phyloP scores from a whole-genome alignment of 2,113 vertebrate species.

The Indicator maculatus region DNA sequence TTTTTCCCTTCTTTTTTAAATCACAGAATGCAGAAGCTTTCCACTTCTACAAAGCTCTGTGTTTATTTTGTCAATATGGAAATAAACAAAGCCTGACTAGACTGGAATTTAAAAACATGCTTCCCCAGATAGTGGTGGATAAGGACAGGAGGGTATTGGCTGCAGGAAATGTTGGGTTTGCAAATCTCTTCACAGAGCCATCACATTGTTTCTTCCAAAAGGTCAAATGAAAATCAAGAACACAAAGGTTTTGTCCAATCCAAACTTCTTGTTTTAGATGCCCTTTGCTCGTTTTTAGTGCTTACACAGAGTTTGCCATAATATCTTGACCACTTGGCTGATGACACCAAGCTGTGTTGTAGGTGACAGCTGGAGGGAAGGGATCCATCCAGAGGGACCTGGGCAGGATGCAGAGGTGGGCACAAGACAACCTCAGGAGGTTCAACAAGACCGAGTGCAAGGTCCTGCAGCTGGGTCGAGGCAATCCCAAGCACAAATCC shows the following conservation, averaged over 20 bases:
- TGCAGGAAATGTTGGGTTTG: background rate
- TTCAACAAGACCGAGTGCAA: too few relatives aligned
- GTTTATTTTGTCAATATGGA: background rate
- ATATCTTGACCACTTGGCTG: background rate
- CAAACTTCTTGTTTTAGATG: background rate
- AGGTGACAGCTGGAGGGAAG: too few relatives aligned
- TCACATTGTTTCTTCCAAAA: background rate
- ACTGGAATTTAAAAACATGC: background rate
- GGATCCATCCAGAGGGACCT: too few relatives aligned
- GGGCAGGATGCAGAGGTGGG: too few relatives aligned
- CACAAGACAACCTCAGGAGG: too few relatives aligned
- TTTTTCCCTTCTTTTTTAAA: background rate
- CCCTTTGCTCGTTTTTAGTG: background rate
- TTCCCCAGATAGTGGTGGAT: background rate
- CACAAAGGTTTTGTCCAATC: background rate
- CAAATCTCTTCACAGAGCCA: background rate
- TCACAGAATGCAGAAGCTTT: background rate
- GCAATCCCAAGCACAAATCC: too few relatives aligned
- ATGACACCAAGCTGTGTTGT: too few relatives aligned
- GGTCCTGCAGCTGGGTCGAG: too few relatives aligned
- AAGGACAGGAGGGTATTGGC: background rate
- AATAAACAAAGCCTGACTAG: background rate
- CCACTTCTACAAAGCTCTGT: background rate
- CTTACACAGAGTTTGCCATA: background rate
- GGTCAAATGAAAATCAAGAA: background rate